A percentile compares a stretch with the other conserved stretches of the same genome.
These are phyloP conservation scores for Calameuta idolon DNA, from an alignment of 2,888 invertebrate species.

Conservation along the genomic window DNA sequence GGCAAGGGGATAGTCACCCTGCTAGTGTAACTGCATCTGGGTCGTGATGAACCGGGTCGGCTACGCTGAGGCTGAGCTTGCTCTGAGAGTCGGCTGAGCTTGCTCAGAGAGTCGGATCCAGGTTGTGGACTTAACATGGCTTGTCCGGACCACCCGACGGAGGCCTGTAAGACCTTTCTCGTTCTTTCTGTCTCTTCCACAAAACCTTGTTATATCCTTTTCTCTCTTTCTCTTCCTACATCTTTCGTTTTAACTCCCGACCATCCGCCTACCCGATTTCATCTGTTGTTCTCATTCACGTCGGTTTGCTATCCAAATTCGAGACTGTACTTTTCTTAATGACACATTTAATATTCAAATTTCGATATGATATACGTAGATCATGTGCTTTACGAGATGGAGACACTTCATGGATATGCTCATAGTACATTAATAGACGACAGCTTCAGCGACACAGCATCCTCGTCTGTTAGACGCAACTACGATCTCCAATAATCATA, in stretches of 20 bases:
- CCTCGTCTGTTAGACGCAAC: conserved; percentile 40
- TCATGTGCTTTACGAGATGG: neutral
- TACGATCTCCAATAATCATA: conserved; percentile 60
- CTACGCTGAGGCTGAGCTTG: neutral
- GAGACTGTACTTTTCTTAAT: neutral
- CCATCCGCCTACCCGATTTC: neutral
- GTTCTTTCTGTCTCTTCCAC: neutral
- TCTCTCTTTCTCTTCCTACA: neutral
- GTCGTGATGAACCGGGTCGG: neutral
- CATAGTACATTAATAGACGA: conserved; percentile 16
- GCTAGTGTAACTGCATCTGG: neutral
- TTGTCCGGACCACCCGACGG: neutral
- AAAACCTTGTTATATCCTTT: neutral
- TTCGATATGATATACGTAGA: neutral
- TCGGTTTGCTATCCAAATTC: neutral
- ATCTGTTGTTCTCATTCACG: too few species aligned
- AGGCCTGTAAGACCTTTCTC: neutral
- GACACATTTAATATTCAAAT: too few species aligned
- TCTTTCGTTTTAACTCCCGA: neutral
- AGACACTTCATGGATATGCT: conserved; percentile 6
- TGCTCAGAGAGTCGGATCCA: neutral
- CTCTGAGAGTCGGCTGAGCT: neutral
- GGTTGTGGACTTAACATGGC: neutral
- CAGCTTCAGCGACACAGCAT: conserved; percentile 29
- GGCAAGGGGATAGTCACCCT: neutral